phyloP scores from a whole-genome alignment of 2,113 vertebrate genomes.

The Regulus satrapa region DNA sequence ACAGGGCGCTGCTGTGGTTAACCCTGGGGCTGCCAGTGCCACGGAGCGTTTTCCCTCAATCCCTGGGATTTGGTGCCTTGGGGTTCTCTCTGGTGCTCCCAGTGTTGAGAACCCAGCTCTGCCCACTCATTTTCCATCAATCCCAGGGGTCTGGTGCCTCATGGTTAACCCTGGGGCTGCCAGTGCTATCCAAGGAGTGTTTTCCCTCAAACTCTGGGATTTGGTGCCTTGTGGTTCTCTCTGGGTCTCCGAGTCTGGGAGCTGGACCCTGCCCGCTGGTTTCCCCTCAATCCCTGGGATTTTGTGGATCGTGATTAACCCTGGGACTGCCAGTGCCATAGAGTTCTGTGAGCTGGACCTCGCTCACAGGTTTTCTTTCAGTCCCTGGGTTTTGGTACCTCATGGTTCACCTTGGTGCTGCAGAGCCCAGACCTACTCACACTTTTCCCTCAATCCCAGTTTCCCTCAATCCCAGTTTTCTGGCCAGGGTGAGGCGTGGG shows the following conservation, averaged over 20 bases:
- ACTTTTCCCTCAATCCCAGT: not conserved
- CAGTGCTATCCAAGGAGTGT: not conserved
- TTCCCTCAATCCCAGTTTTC: not conserved
- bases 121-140: not conserved
- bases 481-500: accelerated
- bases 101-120: not conserved
- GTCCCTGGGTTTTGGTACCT: not conserved
- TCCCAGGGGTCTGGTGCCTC: not conserved
- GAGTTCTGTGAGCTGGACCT: not conserved
- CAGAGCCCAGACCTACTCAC: not conserved
- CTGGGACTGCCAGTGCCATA: constrained; percentile 32
- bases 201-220: not conserved
- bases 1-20: constrained; percentile 57
- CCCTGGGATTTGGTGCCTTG: not conserved
- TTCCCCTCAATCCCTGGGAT: not conserved
- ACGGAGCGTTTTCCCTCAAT: not conserved
- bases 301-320: constrained; percentile 45
- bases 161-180: not conserved
- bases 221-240: not conserved
- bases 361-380: not conserved
- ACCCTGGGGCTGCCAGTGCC: constrained; percentile 70
- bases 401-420: not conserved
- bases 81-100: not conserved
- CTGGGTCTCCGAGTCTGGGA: not conserved
- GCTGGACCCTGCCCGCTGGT: not conserved